Evolutionary conservation across 2,113 vertebrate species (phyloP).

Genomic region (Corythoichthys haematopterus): DNA sequence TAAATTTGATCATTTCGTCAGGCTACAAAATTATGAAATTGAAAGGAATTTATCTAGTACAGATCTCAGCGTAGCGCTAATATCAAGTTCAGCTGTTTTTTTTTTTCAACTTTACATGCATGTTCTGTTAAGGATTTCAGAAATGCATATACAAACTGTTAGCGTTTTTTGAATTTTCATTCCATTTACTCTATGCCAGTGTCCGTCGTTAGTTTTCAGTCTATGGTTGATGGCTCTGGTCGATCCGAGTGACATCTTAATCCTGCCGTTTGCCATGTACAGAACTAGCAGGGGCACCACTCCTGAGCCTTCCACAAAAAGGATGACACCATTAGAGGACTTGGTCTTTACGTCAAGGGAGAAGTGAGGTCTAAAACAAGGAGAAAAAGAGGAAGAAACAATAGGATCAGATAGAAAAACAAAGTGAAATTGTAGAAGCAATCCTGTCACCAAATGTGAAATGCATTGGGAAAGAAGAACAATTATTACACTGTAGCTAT

Average conservation of each 20-base stretch:
- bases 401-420: neutral
- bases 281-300: constrained; percentile 68
- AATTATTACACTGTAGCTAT: too few relatives aligned
- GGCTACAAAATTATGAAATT: too few relatives aligned
- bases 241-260: constrained; percentile 70
- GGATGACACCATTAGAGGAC: constrained; percentile 74
- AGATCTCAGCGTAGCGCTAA: too few relatives aligned
- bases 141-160: neutral
- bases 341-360: constrained; percentile 75
- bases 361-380: constrained; percentile 74
- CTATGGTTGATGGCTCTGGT: constrained; percentile 71
- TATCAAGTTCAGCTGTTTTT: too few relatives aligned
- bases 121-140: too few relatives aligned
- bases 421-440: too few relatives aligned
- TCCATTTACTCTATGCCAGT: constrained; percentile 77
- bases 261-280: constrained; percentile 75
- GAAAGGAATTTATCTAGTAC: too few relatives aligned
- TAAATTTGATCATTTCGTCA: too few relatives aligned
- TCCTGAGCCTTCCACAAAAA: constrained; percentile 61
- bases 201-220: constrained; percentile 74
- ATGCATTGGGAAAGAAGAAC: too few relatives aligned
- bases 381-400: neutral
- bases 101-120: too few relatives aligned
- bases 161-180: neutral
- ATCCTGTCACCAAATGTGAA: too few relatives aligned